Evolutionary conservation across 2,113 vertebrate genomes (phyloP).

Genomic region (Aramus guarauna): DNA sequence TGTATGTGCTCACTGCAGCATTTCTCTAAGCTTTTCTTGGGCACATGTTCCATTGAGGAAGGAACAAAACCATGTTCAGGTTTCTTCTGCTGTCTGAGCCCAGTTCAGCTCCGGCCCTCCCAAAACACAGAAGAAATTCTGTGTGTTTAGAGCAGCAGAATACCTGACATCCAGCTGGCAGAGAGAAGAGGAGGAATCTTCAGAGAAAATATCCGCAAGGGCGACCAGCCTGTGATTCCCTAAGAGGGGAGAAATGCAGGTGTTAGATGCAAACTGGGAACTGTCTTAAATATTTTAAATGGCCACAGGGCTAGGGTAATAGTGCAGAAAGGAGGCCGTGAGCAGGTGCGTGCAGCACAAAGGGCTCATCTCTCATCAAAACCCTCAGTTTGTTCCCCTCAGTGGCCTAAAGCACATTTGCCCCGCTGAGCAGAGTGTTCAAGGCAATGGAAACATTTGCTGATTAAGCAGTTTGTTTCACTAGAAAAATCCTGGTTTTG

Average conservation of each 20-base stretch:
- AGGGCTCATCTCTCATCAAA: neutral
- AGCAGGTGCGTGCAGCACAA: neutral
- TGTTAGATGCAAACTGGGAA: neutral
- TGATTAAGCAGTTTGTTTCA: neutral
- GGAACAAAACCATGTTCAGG: neutral
- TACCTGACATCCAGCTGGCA: conserved; percentile 88
- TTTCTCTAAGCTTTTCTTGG: neutral
- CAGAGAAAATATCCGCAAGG: conserved; percentile 85
- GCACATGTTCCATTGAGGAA: neutral
- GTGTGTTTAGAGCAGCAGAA: neutral
- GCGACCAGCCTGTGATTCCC: conserved; percentile 81
- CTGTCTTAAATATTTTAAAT: neutral
- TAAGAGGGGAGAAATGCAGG: conserved; percentile 33
- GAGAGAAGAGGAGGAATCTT: conserved; percentile 78
- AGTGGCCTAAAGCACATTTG: neutral
- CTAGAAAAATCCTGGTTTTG: neutral
- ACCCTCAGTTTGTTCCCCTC: neutral
- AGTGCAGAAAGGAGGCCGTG: neutral
- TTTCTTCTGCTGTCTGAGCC: neutral
- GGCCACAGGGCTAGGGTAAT: neutral
- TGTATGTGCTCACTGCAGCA: neutral
- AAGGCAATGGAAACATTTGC: neutral
- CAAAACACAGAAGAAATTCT: neutral
- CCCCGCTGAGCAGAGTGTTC: neutral
- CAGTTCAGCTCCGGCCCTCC: neutral